Conservation (phyloP, 1,140 invertebrate genomes). For the Anagrus nilaparvatae region DNA sequence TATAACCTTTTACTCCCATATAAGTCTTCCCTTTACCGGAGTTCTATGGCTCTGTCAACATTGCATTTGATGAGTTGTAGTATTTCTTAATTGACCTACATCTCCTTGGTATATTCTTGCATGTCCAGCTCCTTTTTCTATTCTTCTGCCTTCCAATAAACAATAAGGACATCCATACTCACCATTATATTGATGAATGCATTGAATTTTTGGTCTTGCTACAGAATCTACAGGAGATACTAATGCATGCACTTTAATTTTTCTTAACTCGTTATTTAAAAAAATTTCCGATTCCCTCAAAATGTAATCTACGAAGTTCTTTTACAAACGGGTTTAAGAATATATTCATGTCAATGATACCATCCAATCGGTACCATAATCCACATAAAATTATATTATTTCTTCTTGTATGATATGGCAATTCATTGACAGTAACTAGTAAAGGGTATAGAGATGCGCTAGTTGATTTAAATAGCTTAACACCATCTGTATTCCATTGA, state of each 20-base stretch:
- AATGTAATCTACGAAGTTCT: not conserved
- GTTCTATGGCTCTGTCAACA: not conserved
- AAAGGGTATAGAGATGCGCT: conserved; percentile 13
- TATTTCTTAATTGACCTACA: not conserved
- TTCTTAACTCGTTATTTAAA: too few relatives aligned
- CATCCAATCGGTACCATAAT: conserved; percentile 10
- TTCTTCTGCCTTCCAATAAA: conserved; percentile 8
- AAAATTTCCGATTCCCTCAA: not conserved
- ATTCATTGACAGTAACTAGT: conserved; percentile 14
- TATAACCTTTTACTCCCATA: not conserved
- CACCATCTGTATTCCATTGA: not conserved
- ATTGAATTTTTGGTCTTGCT: conserved; percentile 8
- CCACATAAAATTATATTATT: conserved; percentile 15
- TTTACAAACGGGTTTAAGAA: not conserved
- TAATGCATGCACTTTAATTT: conserved; percentile 11
- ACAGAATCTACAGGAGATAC: conserved; percentile 9
- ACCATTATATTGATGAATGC: conserved; percentile 13
- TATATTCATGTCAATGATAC: not conserved
- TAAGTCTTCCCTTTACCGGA: not conserved
- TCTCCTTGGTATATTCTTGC: conserved; percentile 6
- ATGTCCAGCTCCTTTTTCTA: conserved; percentile 5
- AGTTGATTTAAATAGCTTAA: not conserved
- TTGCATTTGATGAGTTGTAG: not conserved
- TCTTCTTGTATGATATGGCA: conserved; percentile 13
- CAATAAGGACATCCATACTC: conserved; percentile 13